Base-by-base conservation (phyloP, 2,113 vertebrate genomes). In the Argyrosomus japonicus region DNA sequence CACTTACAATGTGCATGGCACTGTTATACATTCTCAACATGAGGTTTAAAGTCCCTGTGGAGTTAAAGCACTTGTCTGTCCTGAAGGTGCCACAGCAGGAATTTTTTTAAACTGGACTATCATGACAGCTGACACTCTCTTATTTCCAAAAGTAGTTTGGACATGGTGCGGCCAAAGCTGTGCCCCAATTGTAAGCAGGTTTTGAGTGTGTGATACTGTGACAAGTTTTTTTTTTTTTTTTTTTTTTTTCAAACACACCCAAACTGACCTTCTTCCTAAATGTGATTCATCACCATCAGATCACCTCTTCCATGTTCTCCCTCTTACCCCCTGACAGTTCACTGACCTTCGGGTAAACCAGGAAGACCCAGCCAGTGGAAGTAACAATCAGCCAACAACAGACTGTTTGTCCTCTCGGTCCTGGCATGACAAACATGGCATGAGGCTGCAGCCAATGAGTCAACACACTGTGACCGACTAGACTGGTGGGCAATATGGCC, bases 391-490 rank as follows among this genome's bases (percentile, higher is more conserved):
- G 74, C 81, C 76, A 68, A 58, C 58, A 64, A 32, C 85, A 74
- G 78, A 81, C 75, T 70, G 77, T 82, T 78, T 84, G 60, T 75
- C 29, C 72, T 77, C 72, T 67, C 58, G 0, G 29, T 21, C 21
- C 79, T 82, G 73, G 78, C 78, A 29, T 18, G 58, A 53, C 29
- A 78, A 53, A 85, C 77, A 68, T 53, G 79, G 40, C 84, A 57
- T 18, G 50, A 88, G 63, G 75, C 62, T 43, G 78, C 54, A 50
- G 56, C 74, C 81, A 64, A 62, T 45, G 70, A 77, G 77, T 84
- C 86, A 84, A 82, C 83, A 89, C 62, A 82, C 60, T 51, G 75
- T 67, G 75, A 83, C 51, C 56, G 58, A 79, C 64, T 58, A 73
- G 77, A 81, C 81, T 32, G 25, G 54, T 65, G 81, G 68, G 64